phyloP scores from a whole-genome alignment of 2,797 vertebrate species.

The Peromyscus melanophrys region DNA sequence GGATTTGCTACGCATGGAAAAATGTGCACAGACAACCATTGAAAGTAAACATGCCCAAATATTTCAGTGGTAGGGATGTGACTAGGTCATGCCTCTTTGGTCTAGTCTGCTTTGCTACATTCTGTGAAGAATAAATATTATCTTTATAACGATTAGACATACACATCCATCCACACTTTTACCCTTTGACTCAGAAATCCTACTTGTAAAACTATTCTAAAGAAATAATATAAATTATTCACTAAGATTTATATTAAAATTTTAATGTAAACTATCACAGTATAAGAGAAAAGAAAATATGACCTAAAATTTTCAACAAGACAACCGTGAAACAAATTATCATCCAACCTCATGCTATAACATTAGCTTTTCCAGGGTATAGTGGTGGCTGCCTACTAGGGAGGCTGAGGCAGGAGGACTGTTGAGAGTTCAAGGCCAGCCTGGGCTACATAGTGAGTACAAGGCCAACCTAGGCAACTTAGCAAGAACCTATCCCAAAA shows the following conservation, averaged over 20 bases:
- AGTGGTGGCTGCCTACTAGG: background rate
- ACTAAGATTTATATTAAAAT: slow-evolving; percentile 10
- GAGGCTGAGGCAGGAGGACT: background rate
- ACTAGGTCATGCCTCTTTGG: background rate
- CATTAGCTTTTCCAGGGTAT: background rate
- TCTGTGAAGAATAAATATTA: slow-evolving; percentile 24
- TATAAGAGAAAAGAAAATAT: slow-evolving; percentile 1
- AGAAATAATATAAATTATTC: background rate
- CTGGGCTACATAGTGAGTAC: background rate
- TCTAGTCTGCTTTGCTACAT: slow-evolving; percentile 22
- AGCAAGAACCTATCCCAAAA: background rate
- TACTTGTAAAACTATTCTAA: slow-evolving; percentile 23
- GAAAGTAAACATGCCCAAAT: slow-evolving; percentile 54
- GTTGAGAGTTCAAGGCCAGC: background rate
- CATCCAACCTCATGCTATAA: background rate
- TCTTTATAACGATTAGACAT: background rate
- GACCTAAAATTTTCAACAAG: background rate
- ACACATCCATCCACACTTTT: background rate
- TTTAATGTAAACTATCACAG: background rate
- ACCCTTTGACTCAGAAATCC: slow-evolving; percentile 45
- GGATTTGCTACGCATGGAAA: background rate
- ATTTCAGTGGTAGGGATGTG: background rate
- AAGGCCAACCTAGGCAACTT: background rate
- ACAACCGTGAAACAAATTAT: background rate
- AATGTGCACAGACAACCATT: slow-evolving; percentile 38